Evolutionary conservation across 2,113 vertebrate species (phyloP).

Genomic region (Thunnus maccoyii): DNA sequence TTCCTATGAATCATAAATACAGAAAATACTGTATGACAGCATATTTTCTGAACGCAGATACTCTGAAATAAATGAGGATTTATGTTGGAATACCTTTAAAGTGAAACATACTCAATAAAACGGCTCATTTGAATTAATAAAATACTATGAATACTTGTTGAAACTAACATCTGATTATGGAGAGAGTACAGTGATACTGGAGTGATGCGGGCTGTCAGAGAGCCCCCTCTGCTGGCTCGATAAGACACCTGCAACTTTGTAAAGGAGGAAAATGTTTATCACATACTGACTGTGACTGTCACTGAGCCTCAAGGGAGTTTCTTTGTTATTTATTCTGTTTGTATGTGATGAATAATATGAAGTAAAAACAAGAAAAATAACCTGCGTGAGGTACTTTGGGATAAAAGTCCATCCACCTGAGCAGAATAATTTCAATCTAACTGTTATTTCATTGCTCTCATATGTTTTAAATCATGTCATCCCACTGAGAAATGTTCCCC

Average conservation of each 20-base stretch:
- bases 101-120: too few species aligned
- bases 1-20: too few species aligned
- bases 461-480: too few species aligned
- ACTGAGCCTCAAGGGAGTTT: too few species aligned
- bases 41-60: too few species aligned
- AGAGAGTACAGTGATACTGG: too few species aligned
- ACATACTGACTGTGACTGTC: too few species aligned
- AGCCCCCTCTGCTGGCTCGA: conserved; percentile 39
- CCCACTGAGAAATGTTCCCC: too few species aligned
- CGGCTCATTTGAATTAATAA: too few species aligned
- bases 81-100: too few species aligned
- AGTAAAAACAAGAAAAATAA: background rate
- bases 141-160: background rate
- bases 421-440: background rate
- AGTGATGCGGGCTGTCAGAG: background rate
- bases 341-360: background rate
- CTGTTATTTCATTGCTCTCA: background rate
- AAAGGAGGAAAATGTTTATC: background rate
- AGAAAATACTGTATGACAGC: too few species aligned
- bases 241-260: background rate
- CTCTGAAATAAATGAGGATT: too few species aligned
- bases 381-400: background rate
- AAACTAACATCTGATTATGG: background rate
- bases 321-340: background rate
- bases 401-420: background rate